A percentile compares a stretch with the other conserved stretches of the same genome.
Evolutionary conservation across 1,140 invertebrate genomes (phyloP).

Genomic region (Sycobia sp.): DNA sequence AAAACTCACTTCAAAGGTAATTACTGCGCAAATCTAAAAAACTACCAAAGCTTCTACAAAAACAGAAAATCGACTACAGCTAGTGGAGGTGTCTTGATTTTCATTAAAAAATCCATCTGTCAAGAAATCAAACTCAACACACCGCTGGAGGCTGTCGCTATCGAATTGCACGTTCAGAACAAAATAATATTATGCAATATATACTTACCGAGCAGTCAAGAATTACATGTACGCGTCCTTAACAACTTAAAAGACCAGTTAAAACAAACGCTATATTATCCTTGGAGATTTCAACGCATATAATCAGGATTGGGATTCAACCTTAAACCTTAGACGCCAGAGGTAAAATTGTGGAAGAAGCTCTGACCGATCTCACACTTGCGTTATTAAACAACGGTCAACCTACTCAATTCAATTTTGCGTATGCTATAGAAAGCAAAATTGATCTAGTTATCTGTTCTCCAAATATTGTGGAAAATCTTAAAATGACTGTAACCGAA

Average conservation of each 20-base stretch:
- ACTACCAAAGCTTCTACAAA: too few species aligned
- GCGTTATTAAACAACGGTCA: conserved; percentile 39
- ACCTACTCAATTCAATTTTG: background rate
- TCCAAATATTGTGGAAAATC: conserved; percentile 25
- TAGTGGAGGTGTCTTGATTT: too few species aligned
- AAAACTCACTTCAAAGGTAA: conserved; percentile 39
- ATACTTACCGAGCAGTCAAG: conserved; percentile 31
- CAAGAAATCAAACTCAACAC: conserved; percentile 31
- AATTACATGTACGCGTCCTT: conserved; percentile 30
- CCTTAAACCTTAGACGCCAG: conserved; percentile 40
- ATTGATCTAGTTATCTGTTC: conserved; percentile 1
- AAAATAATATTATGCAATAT: too few species aligned
- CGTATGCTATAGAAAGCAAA: background rate
- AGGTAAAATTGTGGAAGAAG: conserved; percentile 44
- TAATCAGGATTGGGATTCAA: conserved; percentile 44
- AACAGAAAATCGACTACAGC: too few species aligned
- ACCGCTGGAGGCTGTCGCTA: conserved; percentile 6
- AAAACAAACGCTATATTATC: conserved; percentile 42
- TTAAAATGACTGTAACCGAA: conserved; percentile 42
- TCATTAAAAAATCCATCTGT: conserved; percentile 36
- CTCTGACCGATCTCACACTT: conserved; percentile 30
- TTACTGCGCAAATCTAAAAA: conserved; percentile 33
- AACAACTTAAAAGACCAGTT: conserved; percentile 43
- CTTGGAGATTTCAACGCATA: too few species aligned
- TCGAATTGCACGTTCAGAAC: background rate